Percentiles rank a stretch among this genome's conserved stretches.
Conservation (phyloP, 2,888 invertebrate genomes). For the Noctua fimbriata region DNA sequence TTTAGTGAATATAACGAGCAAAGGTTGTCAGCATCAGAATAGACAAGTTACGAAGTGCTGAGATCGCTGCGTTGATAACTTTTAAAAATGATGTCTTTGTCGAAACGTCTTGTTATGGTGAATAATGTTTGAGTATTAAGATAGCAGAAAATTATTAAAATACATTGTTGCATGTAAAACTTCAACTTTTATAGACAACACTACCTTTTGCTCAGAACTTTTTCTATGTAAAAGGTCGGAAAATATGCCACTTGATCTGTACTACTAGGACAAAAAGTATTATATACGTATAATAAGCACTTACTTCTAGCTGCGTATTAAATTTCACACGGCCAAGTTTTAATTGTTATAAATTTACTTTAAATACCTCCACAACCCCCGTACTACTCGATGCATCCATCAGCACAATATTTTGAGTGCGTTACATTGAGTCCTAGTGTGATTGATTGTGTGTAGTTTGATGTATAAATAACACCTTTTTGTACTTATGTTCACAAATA, state of each 20-base stretch:
- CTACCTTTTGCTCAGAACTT: not conserved
- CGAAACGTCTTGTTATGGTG: constrained; percentile 8
- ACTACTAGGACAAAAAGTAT: not conserved
- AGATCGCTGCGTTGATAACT: constrained; percentile 15
- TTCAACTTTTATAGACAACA: not conserved
- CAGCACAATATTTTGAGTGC: too few species aligned
- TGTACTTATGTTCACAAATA: too few species aligned
- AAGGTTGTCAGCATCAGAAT: constrained; percentile 32
- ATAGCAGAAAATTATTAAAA: not conserved
- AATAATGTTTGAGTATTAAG: not conserved
- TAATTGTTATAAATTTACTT: too few species aligned
- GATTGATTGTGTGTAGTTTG: too few species aligned
- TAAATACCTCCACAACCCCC: too few species aligned
- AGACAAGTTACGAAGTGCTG: constrained; percentile 31
- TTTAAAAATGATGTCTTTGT: constrained; percentile 33
- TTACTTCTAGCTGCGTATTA: too few species aligned
- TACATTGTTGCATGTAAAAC: not conserved
- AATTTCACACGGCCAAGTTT: too few species aligned
- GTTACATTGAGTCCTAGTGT: too few species aligned
- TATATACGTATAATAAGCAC: too few species aligned
- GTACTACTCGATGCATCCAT: too few species aligned
- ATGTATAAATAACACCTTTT: too few species aligned
- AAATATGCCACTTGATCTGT: not conserved
- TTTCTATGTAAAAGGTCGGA: not conserved
- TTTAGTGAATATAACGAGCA: constrained; percentile 54